Percentiles rank a stretch among this genome's conserved stretches.
phyloP scores from a whole-genome alignment of 2,113 vertebrate genomes.

The Cephalopterus ornatus region DNA sequence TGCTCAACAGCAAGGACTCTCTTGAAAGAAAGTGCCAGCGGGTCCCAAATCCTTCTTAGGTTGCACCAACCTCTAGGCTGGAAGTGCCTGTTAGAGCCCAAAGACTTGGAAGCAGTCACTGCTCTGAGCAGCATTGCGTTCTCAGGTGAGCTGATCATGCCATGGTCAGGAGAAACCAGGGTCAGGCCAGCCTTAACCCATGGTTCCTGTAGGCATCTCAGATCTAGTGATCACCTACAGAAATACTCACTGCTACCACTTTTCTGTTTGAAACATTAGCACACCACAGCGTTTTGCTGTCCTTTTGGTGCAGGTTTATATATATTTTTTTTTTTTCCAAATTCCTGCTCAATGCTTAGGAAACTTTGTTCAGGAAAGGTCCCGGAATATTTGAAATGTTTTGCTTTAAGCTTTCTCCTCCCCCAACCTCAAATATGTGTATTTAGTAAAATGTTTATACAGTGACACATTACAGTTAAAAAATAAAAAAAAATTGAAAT shows the following conservation, averaged over 20 bases:
- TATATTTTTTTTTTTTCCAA: neutral
- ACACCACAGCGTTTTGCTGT: neutral
- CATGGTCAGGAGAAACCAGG: neutral
- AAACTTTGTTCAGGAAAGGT: neutral
- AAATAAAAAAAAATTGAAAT: neutral
- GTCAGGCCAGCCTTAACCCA: neutral
- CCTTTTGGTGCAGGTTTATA: neutral
- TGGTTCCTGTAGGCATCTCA: neutral
- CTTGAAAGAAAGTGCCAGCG: neutral
- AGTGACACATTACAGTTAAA: neutral
- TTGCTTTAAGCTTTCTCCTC: neutral
- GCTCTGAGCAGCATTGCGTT: neutral
- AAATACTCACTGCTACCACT: neutral
- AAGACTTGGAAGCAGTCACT: neutral
- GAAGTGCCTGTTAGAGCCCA: neutral
- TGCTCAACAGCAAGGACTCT: neutral
- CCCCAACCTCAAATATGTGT: neutral
- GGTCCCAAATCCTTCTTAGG: neutral
- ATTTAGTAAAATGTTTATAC: neutral
- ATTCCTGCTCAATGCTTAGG: neutral
- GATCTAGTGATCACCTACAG: neutral
- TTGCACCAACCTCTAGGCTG: neutral
- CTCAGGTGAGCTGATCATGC: accelerated
- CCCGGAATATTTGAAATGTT: neutral
- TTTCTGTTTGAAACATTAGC: neutral